Conservation (phyloP, 1,140 invertebrate genomes). For the Hyphantria cunea region DNA sequence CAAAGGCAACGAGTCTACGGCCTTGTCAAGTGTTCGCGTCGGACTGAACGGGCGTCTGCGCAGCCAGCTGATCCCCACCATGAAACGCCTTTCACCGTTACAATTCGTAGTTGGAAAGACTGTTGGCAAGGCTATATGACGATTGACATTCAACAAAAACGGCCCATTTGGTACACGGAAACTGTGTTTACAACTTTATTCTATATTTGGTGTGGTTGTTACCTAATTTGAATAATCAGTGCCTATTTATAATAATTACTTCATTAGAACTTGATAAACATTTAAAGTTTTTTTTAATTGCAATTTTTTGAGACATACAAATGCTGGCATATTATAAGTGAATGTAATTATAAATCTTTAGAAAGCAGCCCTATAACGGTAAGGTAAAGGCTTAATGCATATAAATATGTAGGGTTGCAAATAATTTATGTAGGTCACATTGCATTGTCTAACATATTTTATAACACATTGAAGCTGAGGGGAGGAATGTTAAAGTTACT, state of each 20-base stretch:
- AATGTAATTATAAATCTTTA: no score
- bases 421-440: no score
- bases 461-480: no score
- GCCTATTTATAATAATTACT: not conserved
- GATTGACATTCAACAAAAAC: constrained; percentile 77
- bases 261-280: not conserved
- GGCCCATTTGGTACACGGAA: constrained; percentile 57
- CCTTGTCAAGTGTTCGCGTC: constrained; percentile 46
- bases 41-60: constrained; percentile 47
- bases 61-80: constrained; percentile 54
- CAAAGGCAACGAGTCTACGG: constrained; percentile 26
- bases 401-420: no score
- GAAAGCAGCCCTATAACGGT: no score
- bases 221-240: constrained; percentile 2
- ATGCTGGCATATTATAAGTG: no score
- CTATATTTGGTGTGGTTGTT: constrained; percentile 16
- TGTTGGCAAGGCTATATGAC: constrained; percentile 75
- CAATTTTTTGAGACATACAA: no score
- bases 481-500: no score
- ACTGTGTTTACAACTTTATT: constrained; percentile 42
- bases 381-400: no score
- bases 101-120: constrained; percentile 71
- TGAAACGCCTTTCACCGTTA: constrained; percentile 73
- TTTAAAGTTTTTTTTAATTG: no score
- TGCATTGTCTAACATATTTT: no score